A percentile compares a stretch with the other conserved stretches of the same genome.
Conservation (phyloP, 2,888 invertebrate species). For the Bursaphelenchus okinawaensis region DNA sequence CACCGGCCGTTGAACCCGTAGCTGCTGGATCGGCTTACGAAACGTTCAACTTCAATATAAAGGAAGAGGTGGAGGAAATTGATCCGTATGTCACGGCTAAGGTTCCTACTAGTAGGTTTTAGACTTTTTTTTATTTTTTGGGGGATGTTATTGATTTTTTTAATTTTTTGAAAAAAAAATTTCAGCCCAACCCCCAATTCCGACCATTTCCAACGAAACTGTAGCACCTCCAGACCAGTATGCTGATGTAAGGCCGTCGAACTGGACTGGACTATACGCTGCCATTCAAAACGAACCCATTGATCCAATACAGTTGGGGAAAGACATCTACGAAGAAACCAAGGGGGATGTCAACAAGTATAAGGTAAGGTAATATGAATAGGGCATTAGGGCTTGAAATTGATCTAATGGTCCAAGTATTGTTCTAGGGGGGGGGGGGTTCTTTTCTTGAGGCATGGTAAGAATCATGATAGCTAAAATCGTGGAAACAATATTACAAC, state of each 20-base stretch:
- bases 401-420: no score
- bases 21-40: not conserved
- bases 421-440: no score
- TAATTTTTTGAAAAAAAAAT: not conserved
- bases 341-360: not conserved
- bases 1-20: not conserved
- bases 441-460: no score
- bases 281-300: conserved; percentile 4
- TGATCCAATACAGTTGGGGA: conserved; percentile 1
- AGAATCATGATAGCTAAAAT: no score
- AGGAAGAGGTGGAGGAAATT: not conserved
- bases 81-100: not conserved
- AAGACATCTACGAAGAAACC: not conserved
- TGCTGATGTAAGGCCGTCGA: not conserved
- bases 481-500: no score
- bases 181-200: not conserved
- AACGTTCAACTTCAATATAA: not conserved
- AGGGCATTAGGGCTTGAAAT: no score
- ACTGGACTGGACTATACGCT: conserved; percentile 1
- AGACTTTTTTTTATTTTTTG: not conserved
- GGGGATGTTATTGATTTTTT: not conserved
- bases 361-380: not conserved
- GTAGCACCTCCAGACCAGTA: not conserved
- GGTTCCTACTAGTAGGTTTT: not conserved
- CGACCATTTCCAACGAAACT: not conserved